These are phyloP conservation scores for Norana najaformis DNA, from an alignment of 2,888 invertebrate genomes.

Conservation along the genomic window DNA sequence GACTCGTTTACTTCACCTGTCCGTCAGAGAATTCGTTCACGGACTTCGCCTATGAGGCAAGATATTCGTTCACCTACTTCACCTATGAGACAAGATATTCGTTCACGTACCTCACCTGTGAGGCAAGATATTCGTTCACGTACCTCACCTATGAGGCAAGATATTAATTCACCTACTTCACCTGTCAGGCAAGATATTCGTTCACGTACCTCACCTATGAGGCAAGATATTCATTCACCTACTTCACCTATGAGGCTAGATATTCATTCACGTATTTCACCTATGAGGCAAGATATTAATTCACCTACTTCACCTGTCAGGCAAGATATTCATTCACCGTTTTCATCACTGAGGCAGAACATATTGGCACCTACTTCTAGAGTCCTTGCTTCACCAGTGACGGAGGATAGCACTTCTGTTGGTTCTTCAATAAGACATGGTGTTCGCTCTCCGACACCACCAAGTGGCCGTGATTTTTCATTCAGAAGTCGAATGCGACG, in stretches of 20 bases:
- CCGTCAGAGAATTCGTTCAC: no score
- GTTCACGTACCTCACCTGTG: neutral
- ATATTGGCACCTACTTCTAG: neutral
- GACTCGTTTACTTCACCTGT: no score
- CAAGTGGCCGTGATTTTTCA: neutral
- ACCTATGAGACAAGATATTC: neutral
- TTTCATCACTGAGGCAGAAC: neutral
- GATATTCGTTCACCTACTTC: neutral
- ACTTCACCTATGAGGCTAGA: neutral
- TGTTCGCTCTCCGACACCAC: neutral
- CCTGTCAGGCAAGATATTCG: neutral
- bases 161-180: neutral
- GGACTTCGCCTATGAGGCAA: neutral
- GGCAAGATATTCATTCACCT: neutral
- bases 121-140: neutral
- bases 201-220: neutral
- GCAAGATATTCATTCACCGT: neutral
- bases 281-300: neutral
- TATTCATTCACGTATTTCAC: neutral
- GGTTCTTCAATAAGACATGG: neutral
- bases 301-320: neutral
- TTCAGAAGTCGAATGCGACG: neutral
- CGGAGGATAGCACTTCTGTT: neutral
- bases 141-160: neutral
- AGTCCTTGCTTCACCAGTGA: neutral